Conservation (phyloP, 2,797 vertebrate species). For the Smutsia gigantea region DNA sequence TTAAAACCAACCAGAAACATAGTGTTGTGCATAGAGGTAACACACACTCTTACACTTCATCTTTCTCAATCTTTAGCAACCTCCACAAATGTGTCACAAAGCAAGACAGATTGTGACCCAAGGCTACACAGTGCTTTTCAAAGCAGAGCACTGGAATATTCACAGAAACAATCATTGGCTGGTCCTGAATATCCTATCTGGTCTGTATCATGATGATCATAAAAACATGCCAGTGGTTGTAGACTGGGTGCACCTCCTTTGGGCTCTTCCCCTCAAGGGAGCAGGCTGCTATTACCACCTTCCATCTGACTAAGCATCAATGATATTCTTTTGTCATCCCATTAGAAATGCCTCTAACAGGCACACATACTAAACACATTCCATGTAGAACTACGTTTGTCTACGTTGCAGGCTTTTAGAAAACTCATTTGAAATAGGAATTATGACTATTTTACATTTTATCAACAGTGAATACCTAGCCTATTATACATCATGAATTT, state of each 20-base stretch:
- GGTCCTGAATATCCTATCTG: background rate
- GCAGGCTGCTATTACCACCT: background rate
- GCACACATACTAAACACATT: background rate
- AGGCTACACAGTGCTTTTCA: background rate
- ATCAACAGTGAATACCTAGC: constrained; percentile 28
- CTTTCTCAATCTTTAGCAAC: background rate
- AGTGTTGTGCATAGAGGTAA: background rate
- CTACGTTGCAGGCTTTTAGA: background rate
- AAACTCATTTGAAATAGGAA: constrained; percentile 1
- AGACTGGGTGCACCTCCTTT: background rate
- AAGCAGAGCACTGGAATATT: background rate
- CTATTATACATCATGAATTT: background rate
- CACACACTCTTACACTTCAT: background rate
- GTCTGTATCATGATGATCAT: background rate
- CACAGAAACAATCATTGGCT: background rate
- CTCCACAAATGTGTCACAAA: background rate
- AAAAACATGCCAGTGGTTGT: background rate
- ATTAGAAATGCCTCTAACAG: background rate
- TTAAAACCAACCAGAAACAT: background rate
- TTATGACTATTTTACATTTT: background rate
- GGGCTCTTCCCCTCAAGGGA: background rate
- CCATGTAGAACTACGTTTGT: background rate
- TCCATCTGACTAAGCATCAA: background rate
- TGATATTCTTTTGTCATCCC: background rate
- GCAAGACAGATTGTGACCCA: background rate